These are phyloP conservation scores for Drosophila affinis DNA, from an alignment of 2,888 invertebrate species.

Conservation along the genomic window DNA sequence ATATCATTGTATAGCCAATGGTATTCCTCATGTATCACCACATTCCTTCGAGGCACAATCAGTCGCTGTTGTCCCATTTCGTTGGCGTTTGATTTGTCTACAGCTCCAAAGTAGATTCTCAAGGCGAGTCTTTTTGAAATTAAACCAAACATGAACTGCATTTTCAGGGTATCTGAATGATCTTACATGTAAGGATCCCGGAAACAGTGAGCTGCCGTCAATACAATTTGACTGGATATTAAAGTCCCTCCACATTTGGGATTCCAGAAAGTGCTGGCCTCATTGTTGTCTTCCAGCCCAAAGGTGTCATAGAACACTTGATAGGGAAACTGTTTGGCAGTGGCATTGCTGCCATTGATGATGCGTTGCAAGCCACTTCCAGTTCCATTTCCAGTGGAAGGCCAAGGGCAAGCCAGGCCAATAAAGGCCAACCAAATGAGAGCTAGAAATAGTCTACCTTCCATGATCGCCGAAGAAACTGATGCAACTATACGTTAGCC, in stretches of 20 bases:
- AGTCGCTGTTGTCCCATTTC: conserved; percentile 31
- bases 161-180: not conserved
- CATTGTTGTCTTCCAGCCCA: fast-evolving
- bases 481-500: not conserved
- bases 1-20: conserved; percentile 24
- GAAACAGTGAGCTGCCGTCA: conserved; percentile 42
- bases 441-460: not conserved
- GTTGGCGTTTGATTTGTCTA: not conserved
- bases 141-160: not conserved
- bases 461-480: not conserved
- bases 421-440: not conserved
- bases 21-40: conserved; percentile 12
- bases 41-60: not conserved
- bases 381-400: not conserved
- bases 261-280: fast-evolving
- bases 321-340: conserved; percentile 25
- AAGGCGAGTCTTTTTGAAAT: not conserved
- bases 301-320: conserved; percentile 13
- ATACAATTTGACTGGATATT: conserved; percentile 13
- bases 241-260: conserved; percentile 5
- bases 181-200: not conserved
- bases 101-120: conserved; percentile 18
- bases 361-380: not conserved
- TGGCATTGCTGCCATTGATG: conserved; percentile 18
- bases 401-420: no score